These are phyloP conservation scores for Sebastes minor DNA, from an alignment of 2,797 vertebrate genomes.

Conservation along the genomic window DNA sequence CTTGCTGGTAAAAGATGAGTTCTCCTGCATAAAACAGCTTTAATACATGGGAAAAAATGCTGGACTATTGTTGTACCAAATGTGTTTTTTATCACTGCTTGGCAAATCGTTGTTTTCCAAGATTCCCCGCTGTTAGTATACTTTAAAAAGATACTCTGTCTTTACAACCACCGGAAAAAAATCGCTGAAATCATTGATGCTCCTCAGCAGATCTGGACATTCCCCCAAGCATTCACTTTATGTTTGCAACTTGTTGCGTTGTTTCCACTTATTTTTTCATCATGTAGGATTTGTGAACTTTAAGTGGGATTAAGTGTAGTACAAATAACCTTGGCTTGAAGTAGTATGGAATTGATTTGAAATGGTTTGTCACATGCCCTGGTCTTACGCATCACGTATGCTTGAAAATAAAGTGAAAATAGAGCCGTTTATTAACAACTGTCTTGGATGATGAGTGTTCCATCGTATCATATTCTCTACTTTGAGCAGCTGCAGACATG, in stretches of 20 bases:
- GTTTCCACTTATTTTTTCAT: conserved; percentile 9
- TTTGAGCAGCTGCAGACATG: conserved; percentile 25
- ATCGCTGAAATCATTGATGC: conserved; percentile 14
- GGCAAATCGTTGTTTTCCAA: conserved; percentile 38
- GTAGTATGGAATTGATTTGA: background rate
- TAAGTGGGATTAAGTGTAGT: background rate
- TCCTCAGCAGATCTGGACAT: background rate
- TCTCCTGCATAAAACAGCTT: conserved; percentile 52
- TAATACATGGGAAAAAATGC: conserved; percentile 55
- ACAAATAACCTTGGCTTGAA: background rate
- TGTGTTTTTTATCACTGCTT: conserved; percentile 57
- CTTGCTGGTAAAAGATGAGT: conserved; percentile 55
- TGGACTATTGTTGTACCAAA: conserved; percentile 48
- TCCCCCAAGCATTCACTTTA: background rate
- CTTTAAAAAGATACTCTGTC: conserved; percentile 19
- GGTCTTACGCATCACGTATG: background rate
- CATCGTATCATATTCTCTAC: background rate
- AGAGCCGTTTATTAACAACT: conserved; percentile 1
- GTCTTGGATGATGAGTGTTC: background rate
- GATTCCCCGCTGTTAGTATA: conserved; percentile 22
- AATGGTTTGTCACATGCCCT: background rate
- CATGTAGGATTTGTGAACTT: background rate
- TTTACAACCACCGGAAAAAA: conserved; percentile 25
- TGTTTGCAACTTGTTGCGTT: conserved; percentile 1
- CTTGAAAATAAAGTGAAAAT: conserved; percentile 1